Conservation (phyloP, 2,113 vertebrate genomes). For the Onychostruthus taczanowskii region DNA sequence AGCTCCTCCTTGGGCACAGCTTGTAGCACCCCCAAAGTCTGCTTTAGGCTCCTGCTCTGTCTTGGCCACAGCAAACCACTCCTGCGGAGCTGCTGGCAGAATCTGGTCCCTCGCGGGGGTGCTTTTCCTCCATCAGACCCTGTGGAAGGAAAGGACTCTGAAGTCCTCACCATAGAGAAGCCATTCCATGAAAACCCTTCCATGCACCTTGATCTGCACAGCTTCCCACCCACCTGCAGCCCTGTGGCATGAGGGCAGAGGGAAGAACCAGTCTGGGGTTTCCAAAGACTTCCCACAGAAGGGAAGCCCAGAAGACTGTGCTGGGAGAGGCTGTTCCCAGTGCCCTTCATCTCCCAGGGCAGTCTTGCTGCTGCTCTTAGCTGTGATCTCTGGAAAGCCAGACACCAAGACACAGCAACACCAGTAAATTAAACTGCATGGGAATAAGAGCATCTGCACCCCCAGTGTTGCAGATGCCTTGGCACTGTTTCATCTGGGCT, state of each 20-base stretch:
- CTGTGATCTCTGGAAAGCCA: neutral
- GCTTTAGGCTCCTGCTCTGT: neutral
- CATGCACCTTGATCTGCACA: neutral
- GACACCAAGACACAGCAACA: neutral
- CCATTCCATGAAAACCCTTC: neutral
- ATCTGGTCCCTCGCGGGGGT: neutral
- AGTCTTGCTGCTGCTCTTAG: neutral
- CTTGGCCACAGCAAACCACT: neutral
- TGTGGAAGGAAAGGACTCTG: neutral
- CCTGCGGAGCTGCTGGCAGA: neutral
- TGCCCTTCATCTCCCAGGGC: neutral
- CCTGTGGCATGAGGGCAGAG: neutral
- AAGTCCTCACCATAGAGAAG: neutral
- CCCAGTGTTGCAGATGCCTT: neutral
- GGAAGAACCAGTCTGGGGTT: neutral
- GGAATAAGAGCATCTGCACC: neutral
- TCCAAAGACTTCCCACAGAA: neutral
- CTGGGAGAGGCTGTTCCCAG: neutral
- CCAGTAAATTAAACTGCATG: neutral
- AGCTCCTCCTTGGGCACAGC: neutral
- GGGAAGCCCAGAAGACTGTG: neutral
- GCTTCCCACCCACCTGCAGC: neutral
- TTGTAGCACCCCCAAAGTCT: neutral
- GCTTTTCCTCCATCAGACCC: neutral
- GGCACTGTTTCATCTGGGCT: neutral